Evolutionary conservation across 2,797 vertebrate species (phyloP), one percentile per base, ranked within the genome.

Genomic region (Peromyscus eremicus): DNA sequence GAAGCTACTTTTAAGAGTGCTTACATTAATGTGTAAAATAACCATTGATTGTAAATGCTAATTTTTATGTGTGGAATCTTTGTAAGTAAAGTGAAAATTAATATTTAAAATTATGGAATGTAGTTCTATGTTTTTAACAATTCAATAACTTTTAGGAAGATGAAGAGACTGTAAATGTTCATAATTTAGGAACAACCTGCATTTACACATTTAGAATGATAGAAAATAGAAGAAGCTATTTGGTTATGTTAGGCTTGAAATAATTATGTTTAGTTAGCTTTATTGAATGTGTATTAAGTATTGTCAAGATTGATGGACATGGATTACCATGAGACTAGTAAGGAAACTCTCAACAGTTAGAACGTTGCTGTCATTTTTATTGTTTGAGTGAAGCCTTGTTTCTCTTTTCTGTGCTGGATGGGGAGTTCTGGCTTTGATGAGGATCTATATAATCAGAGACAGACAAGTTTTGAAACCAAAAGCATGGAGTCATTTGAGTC

Each of bases 251-350:
- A 85, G 1, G 29, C 6, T 86, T 92, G 91, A 94, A 76, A 83
- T 90, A 88, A 92, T 87, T 94, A 89, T 79, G 57, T 79, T 93
- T 91, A 82, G 83, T 76, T 89, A 94, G 88, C 60, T 68, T 66
- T 86, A 37, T 88, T 64, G 40, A 82, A 49, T 4, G 34, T 19
- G 86, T 92, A 73, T 88, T 88, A 64, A 83, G 16, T 95, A 83
- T 75, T 88, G 34, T 87, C 92, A 80, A 81, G 32, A 93, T 70
- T 77, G 52, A 92, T 90, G 49, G 68, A 68, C 91, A 77, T 70
- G 17, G 60, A 86, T 93, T 90, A 81, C n/a, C 57, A 76, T 80
- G n/a, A 70, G 43, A 88, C 89, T 92, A 87, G 40, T 73, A 93
- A 81, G 2, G 81, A 62, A 13, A 2, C 5, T 88, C 89, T 93